Conservation (phyloP, 1,140 invertebrate genomes). For the Wasmannia auropunctata region DNA sequence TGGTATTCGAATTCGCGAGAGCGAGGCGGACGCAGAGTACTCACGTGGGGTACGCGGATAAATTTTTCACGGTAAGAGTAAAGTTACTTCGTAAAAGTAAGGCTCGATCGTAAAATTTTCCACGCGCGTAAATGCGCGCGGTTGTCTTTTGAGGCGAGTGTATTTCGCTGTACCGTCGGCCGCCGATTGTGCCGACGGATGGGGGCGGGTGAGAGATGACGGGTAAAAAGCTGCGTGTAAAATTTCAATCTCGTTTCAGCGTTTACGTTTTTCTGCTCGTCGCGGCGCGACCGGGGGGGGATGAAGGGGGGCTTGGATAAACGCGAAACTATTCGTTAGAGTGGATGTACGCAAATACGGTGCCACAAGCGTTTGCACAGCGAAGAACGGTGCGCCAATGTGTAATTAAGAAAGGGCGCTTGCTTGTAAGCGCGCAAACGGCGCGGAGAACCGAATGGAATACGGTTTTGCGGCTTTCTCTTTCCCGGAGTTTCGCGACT, state of each 20-base stretch:
- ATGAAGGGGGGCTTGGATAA: conserved; percentile 2
- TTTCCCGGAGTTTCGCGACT: conserved; percentile 18
- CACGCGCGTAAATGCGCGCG: conserved; percentile 22
- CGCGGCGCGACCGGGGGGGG: neutral
- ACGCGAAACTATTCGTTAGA: conserved; percentile 37
- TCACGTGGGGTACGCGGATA: conserved; percentile 15
- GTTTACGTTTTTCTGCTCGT: conserved; percentile 13
- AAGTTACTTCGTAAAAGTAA: conserved; percentile 52
- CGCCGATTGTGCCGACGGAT: neutral
- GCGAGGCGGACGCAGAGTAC: too few relatives aligned
- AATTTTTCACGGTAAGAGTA: conserved; percentile 38
- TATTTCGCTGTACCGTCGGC: neutral
- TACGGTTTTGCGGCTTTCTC: conserved; percentile 35
- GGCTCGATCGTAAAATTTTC: conserved; percentile 31
- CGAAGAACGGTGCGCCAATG: conserved; percentile 34
- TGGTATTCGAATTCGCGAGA: conserved; percentile 21
- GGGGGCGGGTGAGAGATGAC: neutral
- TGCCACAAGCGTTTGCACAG: conserved; percentile 33
- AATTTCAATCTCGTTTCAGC: conserved; percentile 55
- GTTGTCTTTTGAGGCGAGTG: conserved; percentile 32
- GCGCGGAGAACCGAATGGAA: neutral
- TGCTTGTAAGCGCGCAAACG: neutral
- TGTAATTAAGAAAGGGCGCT: conserved; percentile 52
- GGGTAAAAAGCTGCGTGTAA: conserved; percentile 40
- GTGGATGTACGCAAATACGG: conserved; percentile 39